Conservation (phyloP, 1,140 invertebrate species). For the Pectinophora gossypiella region DNA sequence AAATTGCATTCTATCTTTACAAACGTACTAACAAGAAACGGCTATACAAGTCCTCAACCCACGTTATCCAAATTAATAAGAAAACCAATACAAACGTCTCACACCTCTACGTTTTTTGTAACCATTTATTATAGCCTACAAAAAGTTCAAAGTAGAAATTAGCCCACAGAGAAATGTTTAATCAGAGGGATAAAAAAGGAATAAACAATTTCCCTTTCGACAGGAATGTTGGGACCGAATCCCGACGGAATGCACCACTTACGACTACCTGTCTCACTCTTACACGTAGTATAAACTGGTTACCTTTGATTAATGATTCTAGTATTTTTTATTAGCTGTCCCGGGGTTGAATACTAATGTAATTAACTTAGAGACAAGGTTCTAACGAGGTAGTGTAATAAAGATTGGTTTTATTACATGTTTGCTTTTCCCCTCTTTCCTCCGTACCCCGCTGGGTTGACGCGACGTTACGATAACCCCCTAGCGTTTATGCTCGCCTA, state of each 20-base stretch:
- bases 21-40: no score
- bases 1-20: no score
- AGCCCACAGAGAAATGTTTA: not conserved
- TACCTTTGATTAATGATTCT: conserved; percentile 1
- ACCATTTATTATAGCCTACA: not conserved
- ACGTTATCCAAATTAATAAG: not conserved
- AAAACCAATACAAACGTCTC: not conserved
- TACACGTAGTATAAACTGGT: not conserved
- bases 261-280: not conserved
- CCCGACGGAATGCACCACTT: not conserved
- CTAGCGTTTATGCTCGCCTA: not conserved
- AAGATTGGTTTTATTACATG: conserved; percentile 2
- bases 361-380: conserved; percentile 1
- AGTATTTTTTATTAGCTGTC: conserved; percentile 2
- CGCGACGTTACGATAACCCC: not conserved
- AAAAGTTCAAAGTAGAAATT: not conserved
- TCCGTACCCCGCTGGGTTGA: not conserved
- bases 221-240: not conserved
- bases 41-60: no score
- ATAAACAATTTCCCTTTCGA: conserved; percentile 3
- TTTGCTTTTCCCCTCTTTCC: not conserved
- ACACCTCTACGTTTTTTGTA: not conserved
- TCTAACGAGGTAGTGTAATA: conserved; percentile 1
- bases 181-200: not conserved
- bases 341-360: conserved; percentile 4